Evolutionary conservation across 1,140 invertebrate genomes (phyloP).

Genomic region (Drosophila bocki): DNA sequence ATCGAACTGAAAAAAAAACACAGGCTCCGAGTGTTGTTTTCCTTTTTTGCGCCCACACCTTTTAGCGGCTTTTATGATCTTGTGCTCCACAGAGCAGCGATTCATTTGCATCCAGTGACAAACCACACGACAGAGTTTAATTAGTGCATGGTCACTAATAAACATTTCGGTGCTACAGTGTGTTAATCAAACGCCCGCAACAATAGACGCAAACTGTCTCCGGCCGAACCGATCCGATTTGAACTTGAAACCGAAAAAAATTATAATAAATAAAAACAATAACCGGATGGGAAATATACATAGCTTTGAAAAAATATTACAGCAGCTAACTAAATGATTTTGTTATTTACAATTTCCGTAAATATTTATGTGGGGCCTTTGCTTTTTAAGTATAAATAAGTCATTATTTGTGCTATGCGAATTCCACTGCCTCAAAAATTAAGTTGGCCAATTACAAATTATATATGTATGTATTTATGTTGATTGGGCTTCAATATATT

Average conservation of each 20-base stretch:
- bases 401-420: not conserved
- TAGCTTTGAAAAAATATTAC: constrained; percentile 9
- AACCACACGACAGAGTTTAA: constrained; percentile 70
- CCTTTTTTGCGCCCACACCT: constrained; percentile 75
- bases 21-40: constrained; percentile 44
- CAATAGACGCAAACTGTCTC: constrained; percentile 60
- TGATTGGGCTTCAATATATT: not conserved
- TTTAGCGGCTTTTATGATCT: constrained; percentile 81
- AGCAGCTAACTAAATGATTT: not conserved
- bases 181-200: constrained; percentile 82
- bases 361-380: constrained; percentile 10
- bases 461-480: not conserved
- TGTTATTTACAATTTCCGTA: constrained; percentile 9
- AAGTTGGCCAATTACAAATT: not conserved
- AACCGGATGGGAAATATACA: constrained; percentile 52
- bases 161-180: constrained; percentile 57
- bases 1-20: constrained; percentile 42
- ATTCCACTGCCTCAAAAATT: not conserved
- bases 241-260: constrained; percentile 57
- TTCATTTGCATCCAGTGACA: constrained; percentile 66
- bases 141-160: constrained; percentile 83
- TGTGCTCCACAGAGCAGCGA: constrained; percentile 77
- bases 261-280: constrained; percentile 19
- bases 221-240: constrained; percentile 41
- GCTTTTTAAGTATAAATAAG: not conserved